phyloP scores from a whole-genome alignment of 2,888 invertebrate species.

The Cremastinae sp. region DNA sequence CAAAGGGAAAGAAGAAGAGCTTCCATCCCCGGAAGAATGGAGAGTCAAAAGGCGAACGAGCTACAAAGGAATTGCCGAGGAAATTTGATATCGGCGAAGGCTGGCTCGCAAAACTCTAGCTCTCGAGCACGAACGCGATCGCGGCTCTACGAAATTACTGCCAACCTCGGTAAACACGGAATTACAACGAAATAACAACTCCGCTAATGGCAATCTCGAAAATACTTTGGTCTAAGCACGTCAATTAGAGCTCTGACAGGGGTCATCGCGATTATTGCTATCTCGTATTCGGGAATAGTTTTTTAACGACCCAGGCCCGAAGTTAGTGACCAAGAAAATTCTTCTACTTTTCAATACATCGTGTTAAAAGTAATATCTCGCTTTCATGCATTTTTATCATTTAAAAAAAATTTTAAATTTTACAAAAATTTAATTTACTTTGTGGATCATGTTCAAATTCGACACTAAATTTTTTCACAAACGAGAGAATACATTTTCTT shows the following conservation, averaged over 20 bases:
- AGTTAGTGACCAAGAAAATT: neutral
- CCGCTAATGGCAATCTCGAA: neutral
- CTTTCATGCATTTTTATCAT: too few species aligned
- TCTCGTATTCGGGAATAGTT: neutral
- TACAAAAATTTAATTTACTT: too few species aligned
- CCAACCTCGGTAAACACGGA: too few species aligned
- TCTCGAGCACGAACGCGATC: too few species aligned
- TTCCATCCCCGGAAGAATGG: neutral
- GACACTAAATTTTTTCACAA: too few species aligned
- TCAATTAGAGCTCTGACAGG: neutral
- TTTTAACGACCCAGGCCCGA: neutral
- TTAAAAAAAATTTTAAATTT: too few species aligned
- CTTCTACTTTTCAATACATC: too few species aligned
- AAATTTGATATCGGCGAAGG: conserved; percentile 23
- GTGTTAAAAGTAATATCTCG: too few species aligned
- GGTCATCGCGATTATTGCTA: conserved; percentile 1
- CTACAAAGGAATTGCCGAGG: neutral
- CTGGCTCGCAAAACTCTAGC: neutral
- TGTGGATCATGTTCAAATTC: too few species aligned
- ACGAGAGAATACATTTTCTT: too few species aligned
- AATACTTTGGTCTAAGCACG: neutral
- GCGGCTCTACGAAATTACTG: too few species aligned
- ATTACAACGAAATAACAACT: neutral
- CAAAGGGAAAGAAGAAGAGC: conserved; percentile 22
- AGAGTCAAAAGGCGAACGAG: conserved; percentile 8